These are phyloP conservation scores for Ammodytes dubius DNA, from an alignment of 2,113 vertebrate species.

Conservation along the genomic window DNA sequence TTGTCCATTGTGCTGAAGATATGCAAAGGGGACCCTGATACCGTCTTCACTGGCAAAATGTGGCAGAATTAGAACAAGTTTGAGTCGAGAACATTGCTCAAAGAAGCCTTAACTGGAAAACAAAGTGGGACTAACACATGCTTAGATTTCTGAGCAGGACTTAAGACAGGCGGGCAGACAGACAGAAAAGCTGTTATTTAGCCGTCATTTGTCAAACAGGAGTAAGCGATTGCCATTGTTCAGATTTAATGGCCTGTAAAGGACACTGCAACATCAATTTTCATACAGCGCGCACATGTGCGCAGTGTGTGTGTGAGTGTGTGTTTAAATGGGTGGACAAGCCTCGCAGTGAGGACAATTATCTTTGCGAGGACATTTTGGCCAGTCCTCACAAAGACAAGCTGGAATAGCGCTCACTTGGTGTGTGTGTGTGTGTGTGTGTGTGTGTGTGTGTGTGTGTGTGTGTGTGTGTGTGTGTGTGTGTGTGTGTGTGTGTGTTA, in stretches of 20 bases:
- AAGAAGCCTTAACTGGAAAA: conserved; percentile 32
- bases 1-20: conserved; percentile 50
- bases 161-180: conserved; percentile 43
- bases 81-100: conserved; percentile 19
- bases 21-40: conserved; percentile 35
- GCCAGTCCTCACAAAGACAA: neutral
- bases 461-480: neutral
- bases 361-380: no score
- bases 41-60: conserved; percentile 7
- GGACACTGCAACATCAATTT: conserved; percentile 73
- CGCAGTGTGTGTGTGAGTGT: conserved; percentile 24
- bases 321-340: conserved; percentile 23
- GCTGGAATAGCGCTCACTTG: neutral
- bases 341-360: neutral
- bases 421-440: neutral
- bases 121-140: conserved; percentile 9
- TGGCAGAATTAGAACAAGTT: conserved; percentile 38
- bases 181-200: conserved; percentile 65
- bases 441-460: neutral
- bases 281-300: conserved; percentile 33
- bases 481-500: neutral
- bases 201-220: conserved; percentile 70
- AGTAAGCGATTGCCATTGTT: conserved; percentile 62
- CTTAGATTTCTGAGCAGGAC: conserved; percentile 5
- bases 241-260: conserved; percentile 78